Evolutionary conservation across 2,888 invertebrate species (phyloP), one percentile per base, ranked within the genome.

Genomic region (Bugula neritina): DNA sequence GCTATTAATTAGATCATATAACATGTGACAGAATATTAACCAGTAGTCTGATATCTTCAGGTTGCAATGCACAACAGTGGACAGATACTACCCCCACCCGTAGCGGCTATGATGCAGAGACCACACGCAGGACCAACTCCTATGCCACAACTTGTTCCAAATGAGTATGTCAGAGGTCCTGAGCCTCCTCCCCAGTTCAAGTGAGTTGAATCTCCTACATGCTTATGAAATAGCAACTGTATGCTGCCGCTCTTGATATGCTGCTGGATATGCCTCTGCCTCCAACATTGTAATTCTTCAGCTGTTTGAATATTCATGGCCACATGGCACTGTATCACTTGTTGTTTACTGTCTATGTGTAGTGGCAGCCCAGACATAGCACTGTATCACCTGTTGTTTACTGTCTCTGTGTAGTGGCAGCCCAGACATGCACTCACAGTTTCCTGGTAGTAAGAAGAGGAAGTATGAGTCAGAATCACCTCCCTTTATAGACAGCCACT

Each of bases 381-480:
- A 17, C 21, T 52, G 52, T 52, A 17, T 10, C 52, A 52, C 21
- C 52, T 17, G 21, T 52, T 10, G 52, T 52, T 52, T 17, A 52
- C 21, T 10, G 52, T 52, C 52, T 52, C 21, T 52, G 21, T 52
- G 52, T 52, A 52, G 13, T 52, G 13, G 52, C 21, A 43, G 43
- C 43, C 43, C 3, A 10, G 43, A 43, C 17, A 43, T 43, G 43
- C 43, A 43, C 43, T 43, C 43, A 10, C 63, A 63, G 27, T 63
- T 63, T 31, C 27, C 63, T 63, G 63, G 63, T 31, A 10, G 31
- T n/a, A 63, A 63, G 31, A 63, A 63, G 31, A 21, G 63, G 17
- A 63, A 63, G n/a, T 63, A 29, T 27, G 27, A 25, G 5, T 34
- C 63, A 34, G 63, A 63, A 5, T 63, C 63, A 5, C 63, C 63